Evolutionary conservation across 1,140 invertebrate genomes (phyloP), one percentile per base, ranked within the genome.

Genomic region (Pygmarrhopalites habei): DNA sequence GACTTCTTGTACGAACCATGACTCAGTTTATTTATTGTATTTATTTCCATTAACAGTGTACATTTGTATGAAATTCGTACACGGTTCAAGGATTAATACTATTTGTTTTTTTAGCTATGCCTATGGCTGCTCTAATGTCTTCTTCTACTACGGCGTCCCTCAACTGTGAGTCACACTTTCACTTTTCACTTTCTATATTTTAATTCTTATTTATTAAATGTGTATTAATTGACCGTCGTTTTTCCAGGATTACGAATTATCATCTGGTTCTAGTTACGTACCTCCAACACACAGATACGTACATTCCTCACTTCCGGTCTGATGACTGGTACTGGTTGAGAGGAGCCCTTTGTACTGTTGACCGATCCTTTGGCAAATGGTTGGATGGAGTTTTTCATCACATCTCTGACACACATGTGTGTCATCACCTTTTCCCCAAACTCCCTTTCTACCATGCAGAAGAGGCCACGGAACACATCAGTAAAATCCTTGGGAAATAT

Each of bases 391-490:
- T 46, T 4, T 58, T 58, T 44, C 57, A 58, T 46, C 57, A 58
- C 32, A 58, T 58, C 25, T 44, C 35, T 10, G 57, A 58, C 23
- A 58, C 39, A 15, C 57, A 58, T 29, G 57, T 58, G 39, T 43
- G 35, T 46, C 57, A 58, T 46, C 57, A 58, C 25, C 57, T 58
- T 7, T 58, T 58, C 25, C 39, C 57, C 28, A 43, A 58, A 26
- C 35, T 58, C 4, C 57, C 57, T 3, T 46, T 44, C 23, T 58
- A 58, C 21, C 35, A 58, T 25, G 57, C 57, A 5, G 2, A 44
- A 26, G 39, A 44, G 35, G 46, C 58, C 5, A 60, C 58, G 35
- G 29, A 47, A 10, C 12, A 21, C 44, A 49, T 60, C 19, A 60
- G 28, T 12, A 47, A 49, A 32, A 25, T 44, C 12, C 23, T 60